Evolutionary conservation across 2,797 vertebrate genomes (phyloP).

Genomic region (Tauraco hartlaubi): DNA sequence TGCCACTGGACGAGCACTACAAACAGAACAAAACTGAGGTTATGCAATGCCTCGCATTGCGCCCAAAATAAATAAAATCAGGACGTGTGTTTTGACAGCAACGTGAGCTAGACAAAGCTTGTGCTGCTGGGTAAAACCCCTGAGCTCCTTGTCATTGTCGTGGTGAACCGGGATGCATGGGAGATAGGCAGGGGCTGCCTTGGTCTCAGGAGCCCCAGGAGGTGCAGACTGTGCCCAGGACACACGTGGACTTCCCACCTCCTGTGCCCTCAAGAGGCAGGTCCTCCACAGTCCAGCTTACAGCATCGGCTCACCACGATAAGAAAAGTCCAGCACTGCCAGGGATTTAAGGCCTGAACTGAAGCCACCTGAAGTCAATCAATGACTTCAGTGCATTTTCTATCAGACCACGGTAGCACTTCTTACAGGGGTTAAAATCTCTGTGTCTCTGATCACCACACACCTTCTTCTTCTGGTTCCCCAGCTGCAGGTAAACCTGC

Average conservation of each 20-base stretch:
- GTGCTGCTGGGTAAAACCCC: not conserved
- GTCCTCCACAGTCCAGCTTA: not conserved
- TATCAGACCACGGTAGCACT: not conserved
- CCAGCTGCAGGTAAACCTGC: not conserved
- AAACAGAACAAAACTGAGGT: not conserved
- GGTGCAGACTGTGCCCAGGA: accelerated
- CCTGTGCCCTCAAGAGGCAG: not conserved
- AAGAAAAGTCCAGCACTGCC: not conserved
- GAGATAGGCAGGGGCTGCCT: not conserved
- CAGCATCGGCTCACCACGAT: not conserved
- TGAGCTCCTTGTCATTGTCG: accelerated
- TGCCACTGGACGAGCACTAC: not conserved
- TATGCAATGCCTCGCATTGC: not conserved
- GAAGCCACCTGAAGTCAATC: not conserved
- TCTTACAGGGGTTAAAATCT: not conserved
- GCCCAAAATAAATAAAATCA: not conserved
- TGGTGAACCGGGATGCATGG: not conserved
- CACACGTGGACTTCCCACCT: accelerated
- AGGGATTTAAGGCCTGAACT: not conserved
- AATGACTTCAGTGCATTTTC: not conserved
- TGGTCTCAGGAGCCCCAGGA: not conserved
- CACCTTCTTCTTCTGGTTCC: not conserved
- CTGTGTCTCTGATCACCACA: not conserved
- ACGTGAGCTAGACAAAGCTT: not conserved
- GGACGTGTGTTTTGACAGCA: not conserved